A percentile compares a stretch with the other conserved stretches of the same genome.
Evolutionary conservation across 2,797 vertebrate genomes (phyloP).

Genomic region (Xenopus petersii): DNA sequence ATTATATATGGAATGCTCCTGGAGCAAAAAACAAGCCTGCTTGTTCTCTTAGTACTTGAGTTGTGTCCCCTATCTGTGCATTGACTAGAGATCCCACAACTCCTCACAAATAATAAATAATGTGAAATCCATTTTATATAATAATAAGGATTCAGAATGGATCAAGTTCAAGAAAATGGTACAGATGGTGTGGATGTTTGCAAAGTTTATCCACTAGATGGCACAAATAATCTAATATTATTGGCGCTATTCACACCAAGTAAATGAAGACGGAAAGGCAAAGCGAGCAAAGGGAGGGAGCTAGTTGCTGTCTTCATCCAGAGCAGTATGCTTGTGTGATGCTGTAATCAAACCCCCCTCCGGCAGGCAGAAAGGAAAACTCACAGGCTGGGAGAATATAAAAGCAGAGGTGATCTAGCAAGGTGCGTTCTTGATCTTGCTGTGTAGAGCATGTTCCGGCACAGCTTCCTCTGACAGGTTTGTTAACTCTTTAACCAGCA

Average conservation of each 20-base stretch:
- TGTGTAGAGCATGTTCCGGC: not conserved
- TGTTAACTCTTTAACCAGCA: no score
- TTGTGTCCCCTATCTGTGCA: no score
- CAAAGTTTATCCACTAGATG: conserved; percentile 32
- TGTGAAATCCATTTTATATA: no score
- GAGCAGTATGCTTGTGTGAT: conserved; percentile 9
- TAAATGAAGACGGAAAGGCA: conserved; percentile 1
- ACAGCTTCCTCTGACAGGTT: not conserved
- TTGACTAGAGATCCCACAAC: no score
- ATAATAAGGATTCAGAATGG: no score
- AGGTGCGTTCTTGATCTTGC: conserved; percentile 12
- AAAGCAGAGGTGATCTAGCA: conserved; percentile 1
- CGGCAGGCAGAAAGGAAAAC: conserved; percentile 23
- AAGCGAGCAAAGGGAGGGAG: conserved; percentile 29
- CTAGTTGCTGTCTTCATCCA: conserved; percentile 14
- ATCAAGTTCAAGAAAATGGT: not conserved
- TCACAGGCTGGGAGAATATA: not conserved
- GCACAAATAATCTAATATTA: conserved; percentile 38
- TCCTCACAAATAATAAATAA: no score
- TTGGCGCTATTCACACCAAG: conserved; percentile 9
- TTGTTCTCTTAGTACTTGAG: no score
- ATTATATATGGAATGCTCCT: no score
- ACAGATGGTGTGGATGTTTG: not conserved
- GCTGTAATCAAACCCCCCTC: conserved; percentile 17
- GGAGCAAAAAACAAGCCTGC: no score